Conservation (phyloP, 92 coral and sea anemone genomes). For the Montipora capitata region DNA sequence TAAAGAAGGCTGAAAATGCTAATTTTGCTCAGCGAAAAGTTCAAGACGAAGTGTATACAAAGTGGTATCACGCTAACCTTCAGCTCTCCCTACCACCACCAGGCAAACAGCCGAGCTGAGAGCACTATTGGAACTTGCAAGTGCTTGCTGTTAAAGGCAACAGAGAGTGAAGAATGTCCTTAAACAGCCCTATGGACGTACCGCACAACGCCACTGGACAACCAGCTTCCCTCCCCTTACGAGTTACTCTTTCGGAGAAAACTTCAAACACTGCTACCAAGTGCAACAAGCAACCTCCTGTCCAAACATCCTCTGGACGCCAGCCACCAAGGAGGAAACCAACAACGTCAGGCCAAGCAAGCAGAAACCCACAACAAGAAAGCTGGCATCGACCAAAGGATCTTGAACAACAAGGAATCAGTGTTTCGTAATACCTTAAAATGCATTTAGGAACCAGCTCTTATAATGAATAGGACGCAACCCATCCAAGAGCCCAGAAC, state of each 20-base stretch:
- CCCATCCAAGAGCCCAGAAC: conserved; percentile 60
- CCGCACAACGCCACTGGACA: conserved; percentile 41
- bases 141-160: not conserved
- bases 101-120: conserved; percentile 54
- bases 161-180: not conserved
- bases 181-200: conserved; percentile 27
- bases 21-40: conserved; percentile 1
- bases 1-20: too few species aligned
- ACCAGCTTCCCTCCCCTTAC: conserved; percentile 19
- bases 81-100: conserved; percentile 73
- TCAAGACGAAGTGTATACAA: conserved; percentile 32
- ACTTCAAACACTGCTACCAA: conserved; percentile 34
- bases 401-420: not conserved
- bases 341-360: conserved; percentile 20
- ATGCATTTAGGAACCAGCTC: not conserved
- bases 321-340: conserved; percentile 62
- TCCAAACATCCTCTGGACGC: conserved; percentile 57
- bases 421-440: not conserved
- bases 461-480: not conserved
- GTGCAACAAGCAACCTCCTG: conserved; percentile 33
- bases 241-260: conserved; percentile 24
- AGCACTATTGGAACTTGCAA: not conserved
- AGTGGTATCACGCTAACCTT: conserved; percentile 41
- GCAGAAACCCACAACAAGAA: not conserved
- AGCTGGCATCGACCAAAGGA: conserved; percentile 7